phyloP scores from a whole-genome alignment of 2,113 vertebrate genomes.

The Urocynchramus pylzowi region DNA sequence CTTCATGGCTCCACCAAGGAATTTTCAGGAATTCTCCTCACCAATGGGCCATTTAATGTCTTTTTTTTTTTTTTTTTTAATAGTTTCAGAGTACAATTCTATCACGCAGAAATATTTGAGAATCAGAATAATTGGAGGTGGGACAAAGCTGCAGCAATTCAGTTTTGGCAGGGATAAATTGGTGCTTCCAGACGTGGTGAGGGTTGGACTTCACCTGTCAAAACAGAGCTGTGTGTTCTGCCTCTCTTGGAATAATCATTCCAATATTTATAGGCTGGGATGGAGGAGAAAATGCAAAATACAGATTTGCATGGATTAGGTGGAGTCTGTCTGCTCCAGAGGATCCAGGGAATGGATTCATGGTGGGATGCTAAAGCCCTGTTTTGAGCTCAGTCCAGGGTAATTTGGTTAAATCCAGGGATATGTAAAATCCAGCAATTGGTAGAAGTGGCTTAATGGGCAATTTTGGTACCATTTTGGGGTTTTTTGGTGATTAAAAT shows the following conservation, averaged over 20 bases:
- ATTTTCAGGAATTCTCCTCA: not conserved
- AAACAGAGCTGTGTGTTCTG: not conserved
- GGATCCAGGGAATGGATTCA: fast-evolving
- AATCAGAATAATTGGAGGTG: not conserved
- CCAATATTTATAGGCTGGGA: not conserved
- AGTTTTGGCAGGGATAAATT: not conserved
- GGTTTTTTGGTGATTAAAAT: not conserved
- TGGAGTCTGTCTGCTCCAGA: not conserved
- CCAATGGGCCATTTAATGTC: not conserved
- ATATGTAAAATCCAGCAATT: not conserved
- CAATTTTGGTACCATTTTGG: not conserved
- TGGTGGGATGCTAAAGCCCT: not conserved
- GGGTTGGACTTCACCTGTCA: not conserved
- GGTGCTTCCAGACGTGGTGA: not conserved
- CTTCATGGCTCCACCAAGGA: not conserved
- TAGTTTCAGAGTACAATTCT: not conserved
- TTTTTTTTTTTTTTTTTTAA: not conserved
- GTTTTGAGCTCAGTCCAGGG: not conserved
- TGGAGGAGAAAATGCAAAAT: not conserved
- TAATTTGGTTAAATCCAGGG: not conserved
- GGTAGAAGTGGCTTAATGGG: not conserved
- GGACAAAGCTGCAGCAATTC: not conserved
- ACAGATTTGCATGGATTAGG: not conserved
- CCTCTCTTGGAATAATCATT: not conserved
- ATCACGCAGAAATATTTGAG: not conserved